Evolutionary conservation across 2,797 vertebrate species (phyloP).

Genomic region (Cephalopachus bancanus): DNA sequence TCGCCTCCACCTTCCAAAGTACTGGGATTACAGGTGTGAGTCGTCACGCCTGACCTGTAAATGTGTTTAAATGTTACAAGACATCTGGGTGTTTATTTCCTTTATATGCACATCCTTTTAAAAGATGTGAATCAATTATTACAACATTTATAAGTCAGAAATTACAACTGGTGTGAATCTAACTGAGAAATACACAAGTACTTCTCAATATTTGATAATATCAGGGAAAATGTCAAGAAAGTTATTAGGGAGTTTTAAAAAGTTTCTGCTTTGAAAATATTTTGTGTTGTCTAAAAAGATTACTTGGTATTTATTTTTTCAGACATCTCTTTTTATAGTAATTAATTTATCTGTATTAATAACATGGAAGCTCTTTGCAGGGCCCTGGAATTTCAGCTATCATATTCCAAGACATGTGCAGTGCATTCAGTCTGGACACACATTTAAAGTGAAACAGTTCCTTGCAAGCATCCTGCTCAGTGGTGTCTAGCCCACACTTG

Average conservation of each 20-base stretch:
- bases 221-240: background rate
- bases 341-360: background rate
- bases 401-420: no score
- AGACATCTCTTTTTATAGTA: background rate
- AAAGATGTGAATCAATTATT: background rate
- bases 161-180: background rate
- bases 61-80: background rate
- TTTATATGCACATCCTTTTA: background rate
- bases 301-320: background rate
- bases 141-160: background rate
- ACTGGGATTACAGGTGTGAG: no score
- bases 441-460: fast-evolving
- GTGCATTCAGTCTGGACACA: fast-evolving
- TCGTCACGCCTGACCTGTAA: background rate
- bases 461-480: fast-evolving
- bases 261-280: background rate
- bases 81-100: background rate
- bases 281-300: background rate
- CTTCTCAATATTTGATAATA: background rate
- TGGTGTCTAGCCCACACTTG: fast-evolving
- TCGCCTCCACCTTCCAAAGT: no score
- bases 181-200: background rate
- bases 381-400: background rate
- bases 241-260: background rate
- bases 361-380: background rate